Base-by-base conservation (phyloP, 1,140 invertebrate species). In the Pseudoatta argentina region DNA sequence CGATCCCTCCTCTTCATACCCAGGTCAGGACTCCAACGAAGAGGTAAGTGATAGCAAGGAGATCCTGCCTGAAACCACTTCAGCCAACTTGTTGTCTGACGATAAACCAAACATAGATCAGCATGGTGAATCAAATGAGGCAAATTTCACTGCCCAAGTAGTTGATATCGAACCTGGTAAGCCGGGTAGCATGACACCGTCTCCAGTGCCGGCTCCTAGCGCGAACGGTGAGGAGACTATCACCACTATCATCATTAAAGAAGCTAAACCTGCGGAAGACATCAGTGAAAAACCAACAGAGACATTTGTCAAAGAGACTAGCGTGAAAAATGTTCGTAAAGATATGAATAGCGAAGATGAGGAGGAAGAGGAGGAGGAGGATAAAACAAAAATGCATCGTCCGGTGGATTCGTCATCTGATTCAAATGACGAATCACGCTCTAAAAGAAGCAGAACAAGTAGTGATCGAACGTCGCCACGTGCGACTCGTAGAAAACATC, bases 21-120 rank as follows among this genome's bases (percentile, higher is more conserved):
- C 92, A 91, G 91, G 92, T 93, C 93, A 93, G 94, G 94, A 92
- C 88, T 93, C 93, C 92, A 92, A 92, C 86, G 92, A 94, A 94
- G 95, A 95, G 95, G 95, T 95, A 95, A 95, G 95, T 95, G 94
- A 95, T 94, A 92, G 92, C 92, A 95, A 95, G 95, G 94, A 95
- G 93, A 93, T 93, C 94, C 94, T 93, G 94, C 91, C 94, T 89
- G 93, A 94, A 93, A 93, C 92, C 92, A 93, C 94, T 91, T 93
- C 94, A 91, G 94, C 93, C 93, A 93, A 95, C 93, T 94, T 91
- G 94, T 94, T 91, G 94, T 95, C 94, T 95, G 95, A 95, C 92
- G 94, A 91, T 94, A 95, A 95, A 94, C 92, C 91, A 95, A 94
- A 95, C 94, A 93, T 94, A 95, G 95, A 95, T 95, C 93, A 89